Evolutionary conservation across 1,140 invertebrate species (phyloP), one percentile per base, ranked within the genome.

Genomic region (Drosophila teissieri): DNA sequence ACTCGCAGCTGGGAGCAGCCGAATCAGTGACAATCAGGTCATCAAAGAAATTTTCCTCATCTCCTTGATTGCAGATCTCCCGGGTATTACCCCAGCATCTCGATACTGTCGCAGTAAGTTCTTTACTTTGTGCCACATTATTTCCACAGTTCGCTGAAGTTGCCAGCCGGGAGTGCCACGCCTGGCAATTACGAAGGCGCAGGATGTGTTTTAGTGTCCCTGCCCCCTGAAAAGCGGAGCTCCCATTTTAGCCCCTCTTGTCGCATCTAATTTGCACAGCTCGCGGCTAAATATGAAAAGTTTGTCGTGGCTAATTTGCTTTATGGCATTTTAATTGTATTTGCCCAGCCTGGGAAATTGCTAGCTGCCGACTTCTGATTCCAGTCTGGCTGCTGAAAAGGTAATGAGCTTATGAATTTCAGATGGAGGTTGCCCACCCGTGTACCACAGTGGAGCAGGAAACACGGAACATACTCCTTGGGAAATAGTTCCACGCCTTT

Each of bases 261-360:
- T 75, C 80, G 82, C 64, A 51, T 69, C 72, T 88, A 83, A 86
- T 86, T 86, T 86, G 75, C 75, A 69, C 67, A 83, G 83, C 84
- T 88, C 74, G 74, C 74, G 70, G 80, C 80, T 60, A 73, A 86
- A 88, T 86, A 86, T 86, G 83, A 86, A 89, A 89, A 89, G 73
- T 89, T 89, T 89, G 85, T 80, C 84, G 84, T 89, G 84, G 84
- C 84, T 89, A 89, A 89, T 89, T 89, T 89, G 77, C 80, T 89
- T 89, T 89, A 89, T 89, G 84, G 84, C 80, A 89, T 89, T 89
- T 89, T 89, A 89, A 89, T 89, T 89, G 84, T 89, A 89, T 89
- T 89, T 89, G 69, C 77, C 68, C 72, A 78, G 85, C 57, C 70
- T 67, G 73, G 73, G 61, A 57, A 84, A 62, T 60, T 80, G 55